Base-by-base conservation (phyloP, 2,113 vertebrate species). In the Pelecanus crispus region DNA sequence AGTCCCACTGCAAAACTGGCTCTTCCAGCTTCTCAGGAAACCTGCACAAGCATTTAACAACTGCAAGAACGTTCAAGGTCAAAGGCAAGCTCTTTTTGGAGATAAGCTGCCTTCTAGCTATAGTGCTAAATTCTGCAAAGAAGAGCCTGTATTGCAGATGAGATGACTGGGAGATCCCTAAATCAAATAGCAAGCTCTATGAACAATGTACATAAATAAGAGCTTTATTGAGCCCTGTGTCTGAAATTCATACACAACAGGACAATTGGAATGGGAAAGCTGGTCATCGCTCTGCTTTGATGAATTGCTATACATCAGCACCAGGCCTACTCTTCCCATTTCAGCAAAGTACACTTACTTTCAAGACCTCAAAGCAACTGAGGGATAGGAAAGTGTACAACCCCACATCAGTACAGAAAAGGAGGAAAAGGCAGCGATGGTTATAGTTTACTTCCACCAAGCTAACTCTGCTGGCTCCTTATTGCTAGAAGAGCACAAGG, bases 51-150 rank as follows among this genome's bases (percentile, higher is more conserved):
- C 74, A 80, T 56, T 70, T 72, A 96, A 91, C 26, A 75, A 93
- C 66, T 3, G 2, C 92, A 92, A 80, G 74, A 96, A 86, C 74
- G 66, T 45, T 80, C 92, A 96, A 96, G 92, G 93, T 93, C 93
- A 96, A n/a, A 92, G 25, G 22, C 63, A 92, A 81, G 36, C 34
- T 94, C 34, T 61, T 80, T 89, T 9, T 65, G 62, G 56, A 87
- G 28, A 38, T 52, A 67, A 91, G 78, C n/a, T 65, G 70, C 78
- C 73, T 82, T 85, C 73, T 49, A 59, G 91, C 81, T 88, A 13
- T 6, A 72, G 58, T 20, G 71, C 78, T 90, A 68, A 91, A 90
- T 25, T 65, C 68, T 56, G 62, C 56, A 82, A 62, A 82, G 74
- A 6, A 52, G 52, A 82, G 78, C 15, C 53, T 53, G 58, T 96